Conservation (phyloP, 2,113 vertebrate species). For the Alligator mississippiensis region DNA sequence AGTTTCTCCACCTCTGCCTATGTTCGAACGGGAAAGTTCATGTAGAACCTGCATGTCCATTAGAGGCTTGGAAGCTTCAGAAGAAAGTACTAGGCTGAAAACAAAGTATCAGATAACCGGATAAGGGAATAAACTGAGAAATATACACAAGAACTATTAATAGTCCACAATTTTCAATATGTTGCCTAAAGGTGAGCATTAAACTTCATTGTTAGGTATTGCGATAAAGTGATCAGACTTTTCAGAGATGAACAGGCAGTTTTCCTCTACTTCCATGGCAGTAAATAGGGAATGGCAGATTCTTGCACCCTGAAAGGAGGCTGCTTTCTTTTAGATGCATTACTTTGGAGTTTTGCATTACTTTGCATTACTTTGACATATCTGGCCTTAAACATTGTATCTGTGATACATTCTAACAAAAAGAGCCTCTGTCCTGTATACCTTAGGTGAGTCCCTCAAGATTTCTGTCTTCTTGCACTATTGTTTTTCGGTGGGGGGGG, state of each 20-base stretch:
- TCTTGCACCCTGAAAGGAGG: not conserved
- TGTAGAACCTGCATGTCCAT: not conserved
- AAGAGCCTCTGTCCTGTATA: not conserved
- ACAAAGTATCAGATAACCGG: not conserved
- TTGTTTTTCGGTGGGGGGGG: not conserved
- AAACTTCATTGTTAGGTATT: not conserved
- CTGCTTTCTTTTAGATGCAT: not conserved
- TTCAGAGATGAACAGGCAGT: not conserved
- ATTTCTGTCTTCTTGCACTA: not conserved
- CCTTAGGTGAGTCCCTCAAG: not conserved
- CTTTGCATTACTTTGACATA: not conserved
- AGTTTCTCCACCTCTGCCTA: not conserved
- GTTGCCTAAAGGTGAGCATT: not conserved
- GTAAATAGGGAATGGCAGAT: not conserved
- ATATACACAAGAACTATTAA: not conserved
- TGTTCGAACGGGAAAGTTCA: rapidly evolving
- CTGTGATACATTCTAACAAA: not conserved
- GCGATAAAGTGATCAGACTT: not conserved
- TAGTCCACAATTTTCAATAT: not conserved
- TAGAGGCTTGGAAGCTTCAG: not conserved
- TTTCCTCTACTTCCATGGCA: not conserved
- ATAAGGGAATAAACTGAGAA: not conserved
- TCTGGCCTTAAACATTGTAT: not conserved
- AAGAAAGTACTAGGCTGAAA: not conserved
- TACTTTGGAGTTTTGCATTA: not conserved